Conservation (phyloP, 2,113 vertebrate species). For the Camelus dromedarius region DNA sequence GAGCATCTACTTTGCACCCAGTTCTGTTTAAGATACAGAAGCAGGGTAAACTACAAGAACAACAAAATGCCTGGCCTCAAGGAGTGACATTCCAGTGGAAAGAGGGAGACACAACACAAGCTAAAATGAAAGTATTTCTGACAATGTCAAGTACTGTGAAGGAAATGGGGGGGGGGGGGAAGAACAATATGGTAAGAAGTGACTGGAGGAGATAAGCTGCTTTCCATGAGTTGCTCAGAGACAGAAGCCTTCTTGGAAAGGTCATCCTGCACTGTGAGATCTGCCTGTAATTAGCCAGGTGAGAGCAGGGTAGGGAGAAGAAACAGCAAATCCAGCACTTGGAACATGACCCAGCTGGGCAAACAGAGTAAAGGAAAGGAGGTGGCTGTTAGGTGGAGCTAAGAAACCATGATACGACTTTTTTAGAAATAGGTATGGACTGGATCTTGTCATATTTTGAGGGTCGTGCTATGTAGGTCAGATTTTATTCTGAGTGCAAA, state of each 20-base stretch:
- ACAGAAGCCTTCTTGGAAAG: not conserved
- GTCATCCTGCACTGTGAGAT: not conserved
- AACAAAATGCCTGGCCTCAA: not conserved
- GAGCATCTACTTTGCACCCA: not conserved
- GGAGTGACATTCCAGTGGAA: not conserved
- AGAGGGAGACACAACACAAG: not conserved
- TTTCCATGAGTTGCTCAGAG: not conserved
- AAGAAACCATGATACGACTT: too few species aligned
- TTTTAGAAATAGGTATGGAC: not conserved
- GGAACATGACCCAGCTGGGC: not conserved
- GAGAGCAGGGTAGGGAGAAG: fast-evolving
- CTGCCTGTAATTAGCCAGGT: not conserved
- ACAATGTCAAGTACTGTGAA: not conserved
- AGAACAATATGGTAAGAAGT: not conserved
- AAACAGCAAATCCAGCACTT: not conserved
- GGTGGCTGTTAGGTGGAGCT: fast-evolving
- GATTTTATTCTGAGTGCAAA: not conserved
- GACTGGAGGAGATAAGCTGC: fast-evolving
- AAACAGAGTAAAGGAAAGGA: not conserved
- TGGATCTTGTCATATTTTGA: not conserved
- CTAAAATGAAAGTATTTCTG: not conserved
- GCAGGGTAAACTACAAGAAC: not conserved
- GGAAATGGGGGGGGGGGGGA: not conserved
- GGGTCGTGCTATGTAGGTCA: not conserved
- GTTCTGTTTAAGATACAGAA: not conserved